phyloP scores from a whole-genome alignment of 2,888 invertebrate genomes.

The Nephrotoma flavescens region DNA sequence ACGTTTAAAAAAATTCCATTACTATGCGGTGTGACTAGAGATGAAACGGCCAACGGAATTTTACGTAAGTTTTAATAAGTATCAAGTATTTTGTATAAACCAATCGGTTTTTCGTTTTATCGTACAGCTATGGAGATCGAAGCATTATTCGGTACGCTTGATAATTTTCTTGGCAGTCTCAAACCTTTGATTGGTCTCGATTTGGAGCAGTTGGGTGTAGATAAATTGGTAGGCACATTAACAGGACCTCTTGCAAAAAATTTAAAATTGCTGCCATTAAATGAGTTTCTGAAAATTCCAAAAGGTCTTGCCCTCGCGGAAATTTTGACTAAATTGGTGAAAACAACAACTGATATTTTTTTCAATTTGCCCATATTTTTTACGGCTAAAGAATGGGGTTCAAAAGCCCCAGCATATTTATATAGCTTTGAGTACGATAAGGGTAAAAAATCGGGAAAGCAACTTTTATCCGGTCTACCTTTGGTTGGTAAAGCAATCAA shows the following conservation, averaged over 20 bases:
- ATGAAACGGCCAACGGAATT: constrained; percentile 42
- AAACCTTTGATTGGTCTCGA: constrained; percentile 14
- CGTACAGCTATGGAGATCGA: constrained; percentile 9
- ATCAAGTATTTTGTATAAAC: constrained; percentile 16
- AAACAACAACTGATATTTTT: constrained; percentile 48
- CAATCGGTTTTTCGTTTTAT: constrained; percentile 19
- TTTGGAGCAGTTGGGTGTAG: constrained; percentile 22
- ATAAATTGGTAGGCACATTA: constrained; percentile 13
- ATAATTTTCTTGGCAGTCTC: constrained; percentile 17
- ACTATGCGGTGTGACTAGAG: constrained; percentile 56
- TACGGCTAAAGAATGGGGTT: constrained; percentile 55
- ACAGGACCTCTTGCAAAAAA: constrained; percentile 12
- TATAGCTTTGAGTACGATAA: constrained; percentile 63
- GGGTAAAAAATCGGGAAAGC: constrained; percentile 40
- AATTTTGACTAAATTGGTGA: constrained; percentile 24
- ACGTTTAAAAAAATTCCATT: constrained; percentile 44
- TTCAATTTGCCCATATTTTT: constrained; percentile 64
- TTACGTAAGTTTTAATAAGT: neutral
- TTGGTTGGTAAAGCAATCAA: constrained; percentile 31
- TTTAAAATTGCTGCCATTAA: constrained; percentile 19
- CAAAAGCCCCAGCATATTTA: constrained; percentile 45
- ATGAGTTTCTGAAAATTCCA: constrained; percentile 24
- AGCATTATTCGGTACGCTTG: constrained; percentile 23
- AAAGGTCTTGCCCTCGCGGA: constrained; percentile 21
- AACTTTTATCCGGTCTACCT: constrained; percentile 50